These are phyloP conservation scores for Bos javanicus DNA, from an alignment of 2,113 vertebrate genomes.

Conservation along the genomic window DNA sequence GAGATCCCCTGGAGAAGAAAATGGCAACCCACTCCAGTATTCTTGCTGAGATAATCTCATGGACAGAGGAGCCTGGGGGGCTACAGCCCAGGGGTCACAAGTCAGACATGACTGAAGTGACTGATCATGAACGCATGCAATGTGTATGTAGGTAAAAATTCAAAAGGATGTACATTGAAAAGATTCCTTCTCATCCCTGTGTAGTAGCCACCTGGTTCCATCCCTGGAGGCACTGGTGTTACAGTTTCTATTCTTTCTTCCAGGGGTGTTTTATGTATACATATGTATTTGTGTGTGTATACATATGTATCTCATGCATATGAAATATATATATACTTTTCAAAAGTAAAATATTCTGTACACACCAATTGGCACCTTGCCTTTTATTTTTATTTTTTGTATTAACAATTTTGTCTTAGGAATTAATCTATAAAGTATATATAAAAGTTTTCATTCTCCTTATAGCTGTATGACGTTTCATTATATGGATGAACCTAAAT, in stretches of 20 bases:
- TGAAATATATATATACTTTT: not conserved
- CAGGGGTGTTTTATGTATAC: not conserved
- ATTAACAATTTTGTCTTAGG: not conserved
- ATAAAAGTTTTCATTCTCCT: not conserved
- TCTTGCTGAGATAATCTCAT: not conserved
- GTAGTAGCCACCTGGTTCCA: not conserved
- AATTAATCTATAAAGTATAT: constrained; percentile 1
- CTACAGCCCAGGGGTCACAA: not conserved
- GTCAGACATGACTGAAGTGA: not conserved
- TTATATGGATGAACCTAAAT: not conserved
- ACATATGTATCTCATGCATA: not conserved
- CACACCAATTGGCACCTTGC: not conserved
- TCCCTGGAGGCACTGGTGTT: not conserved
- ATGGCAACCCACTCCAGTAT: not conserved
- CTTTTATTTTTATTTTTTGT: not conserved
- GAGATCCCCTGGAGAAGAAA: not conserved
- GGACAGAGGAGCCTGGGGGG: not conserved
- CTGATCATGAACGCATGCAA: not conserved
- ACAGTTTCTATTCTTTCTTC: not conserved
- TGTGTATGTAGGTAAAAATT: not conserved
- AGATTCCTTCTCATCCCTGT: not conserved
- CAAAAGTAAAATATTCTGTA: not conserved
- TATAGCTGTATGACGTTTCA: not conserved
- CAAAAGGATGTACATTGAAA: not conserved
- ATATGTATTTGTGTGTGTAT: not conserved